Evolutionary conservation across 2,888 invertebrate genomes (phyloP), one percentile per base, ranked within the genome.

Genomic region (Andrena minutula): DNA sequence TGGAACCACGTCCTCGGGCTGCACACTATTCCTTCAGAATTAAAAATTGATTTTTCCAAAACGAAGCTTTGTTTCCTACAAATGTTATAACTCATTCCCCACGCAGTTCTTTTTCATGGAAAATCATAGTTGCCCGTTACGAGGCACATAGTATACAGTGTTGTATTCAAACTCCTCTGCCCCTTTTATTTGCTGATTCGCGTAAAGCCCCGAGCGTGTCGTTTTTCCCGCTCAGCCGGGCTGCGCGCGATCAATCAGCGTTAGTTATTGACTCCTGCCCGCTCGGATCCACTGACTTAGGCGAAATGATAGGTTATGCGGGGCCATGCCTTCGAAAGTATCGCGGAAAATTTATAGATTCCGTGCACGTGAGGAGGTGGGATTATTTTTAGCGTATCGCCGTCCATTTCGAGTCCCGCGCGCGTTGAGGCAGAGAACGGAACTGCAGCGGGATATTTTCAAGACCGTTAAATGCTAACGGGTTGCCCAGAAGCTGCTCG

Each of bases 241-340:
- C 65, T 69, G 64, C 49, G 41, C 23, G 60, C 81, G 80, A 79
- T 85, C 75, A 63, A 47, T 72, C 71, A 71, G 51, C 68, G 71
- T 60, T 75, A 71, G 70, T 64, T 76, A 82, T 75, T 75, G 68
- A 61, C 58, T 75, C 35, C 28, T 56, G 23, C 64, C 58, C 20
- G 60, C 41, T 32, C n/a, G 64, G 49, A 60, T 73, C 30, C 66
- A 65, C 20, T 75, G 30, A 73, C 53, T 71, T 49, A n/a, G 35
- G 20, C 64, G n/a, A 53, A 53, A 47, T 68, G 41, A 72, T 75
- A 64, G 56, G 65, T 70, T 64, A 76, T 51, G 7, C 60, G 63
- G 58, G 16, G 20, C 28, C 28, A n/a, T 30, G 47, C 32, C 20
- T 49, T 35, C 61, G 58, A 51, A 78, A 49, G 70, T 60, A 56